A percentile compares a stretch with the other conserved stretches of the same genome.
Conservation (phyloP, 2,797 vertebrate genomes). For the Scolopax rusticola region DNA sequence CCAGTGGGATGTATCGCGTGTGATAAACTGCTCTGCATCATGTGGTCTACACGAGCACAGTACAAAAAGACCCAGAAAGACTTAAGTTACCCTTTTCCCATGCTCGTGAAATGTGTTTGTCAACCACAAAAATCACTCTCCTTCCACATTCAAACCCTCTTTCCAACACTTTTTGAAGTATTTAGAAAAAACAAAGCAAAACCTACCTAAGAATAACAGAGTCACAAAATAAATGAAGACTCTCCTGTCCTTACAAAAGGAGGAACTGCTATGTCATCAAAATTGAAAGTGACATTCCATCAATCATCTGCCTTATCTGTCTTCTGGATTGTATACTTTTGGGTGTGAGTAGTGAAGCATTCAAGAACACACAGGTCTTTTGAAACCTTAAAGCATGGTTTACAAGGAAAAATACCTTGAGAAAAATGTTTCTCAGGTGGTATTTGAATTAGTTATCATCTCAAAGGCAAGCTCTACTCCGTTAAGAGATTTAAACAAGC, state of each 20-base stretch:
- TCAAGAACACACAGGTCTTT: not conserved
- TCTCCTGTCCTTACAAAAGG: not conserved
- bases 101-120: not conserved
- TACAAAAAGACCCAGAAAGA: not conserved
- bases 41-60: fast-evolving
- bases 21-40: not conserved
- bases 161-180: not conserved
- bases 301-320: constrained; percentile 19
- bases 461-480: not conserved
- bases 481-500: not conserved
- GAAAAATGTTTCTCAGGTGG: not conserved
- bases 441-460: not conserved
- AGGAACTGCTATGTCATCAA: not conserved
- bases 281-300: not conserved
- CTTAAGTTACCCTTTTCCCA: not conserved
- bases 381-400: not conserved
- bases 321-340: not conserved
- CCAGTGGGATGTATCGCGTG: fast-evolving
- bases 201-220: not conserved
- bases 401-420: not conserved
- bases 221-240: not conserved
- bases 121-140: not conserved
- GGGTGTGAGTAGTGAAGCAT: constrained; percentile 17
- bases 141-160: not conserved
- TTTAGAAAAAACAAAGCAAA: not conserved